Percentiles rank a stretch among this genome's conserved stretches.
Conservation (phyloP, 2,113 vertebrate species). For the Calyptommatus sinebrachiatus region DNA sequence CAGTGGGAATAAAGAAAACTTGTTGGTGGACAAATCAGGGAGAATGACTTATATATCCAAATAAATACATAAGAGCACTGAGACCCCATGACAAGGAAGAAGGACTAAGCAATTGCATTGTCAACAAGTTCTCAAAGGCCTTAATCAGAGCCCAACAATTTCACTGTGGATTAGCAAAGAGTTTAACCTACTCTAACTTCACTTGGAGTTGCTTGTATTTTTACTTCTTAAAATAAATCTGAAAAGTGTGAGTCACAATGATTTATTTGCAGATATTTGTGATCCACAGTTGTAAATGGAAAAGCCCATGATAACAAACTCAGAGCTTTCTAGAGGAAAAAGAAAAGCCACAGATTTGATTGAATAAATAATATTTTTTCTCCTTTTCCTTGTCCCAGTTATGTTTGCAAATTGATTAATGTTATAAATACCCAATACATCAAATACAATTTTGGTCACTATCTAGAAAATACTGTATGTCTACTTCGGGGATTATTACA, state of each 20-base stretch:
- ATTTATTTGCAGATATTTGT: neutral
- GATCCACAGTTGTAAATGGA: neutral
- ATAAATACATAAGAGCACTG: too few species aligned
- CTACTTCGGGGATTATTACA: neutral
- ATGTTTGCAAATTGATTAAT: neutral
- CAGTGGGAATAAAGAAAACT: too few species aligned
- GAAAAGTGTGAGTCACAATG: neutral
- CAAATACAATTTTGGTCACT: neutral
- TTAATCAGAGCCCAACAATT: too few species aligned
- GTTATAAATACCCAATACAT: neutral
- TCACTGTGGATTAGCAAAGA: too few species aligned
- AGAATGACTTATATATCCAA: too few species aligned
- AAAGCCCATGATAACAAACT: neutral
- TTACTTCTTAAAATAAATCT: neutral
- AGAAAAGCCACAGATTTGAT: neutral
- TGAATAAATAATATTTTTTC: neutral
- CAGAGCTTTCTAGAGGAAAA: neutral
- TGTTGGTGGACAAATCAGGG: too few species aligned
- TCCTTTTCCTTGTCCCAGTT: neutral
- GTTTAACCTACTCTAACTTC: neutral
- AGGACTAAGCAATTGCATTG: too few species aligned
- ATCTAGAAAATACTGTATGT: neutral
- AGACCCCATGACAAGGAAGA: too few species aligned
- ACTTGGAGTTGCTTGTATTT: neutral
- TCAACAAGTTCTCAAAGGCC: too few species aligned